Evolutionary conservation across 2,888 invertebrate genomes (phyloP).

Genomic region (Microplitis manilae): DNA sequence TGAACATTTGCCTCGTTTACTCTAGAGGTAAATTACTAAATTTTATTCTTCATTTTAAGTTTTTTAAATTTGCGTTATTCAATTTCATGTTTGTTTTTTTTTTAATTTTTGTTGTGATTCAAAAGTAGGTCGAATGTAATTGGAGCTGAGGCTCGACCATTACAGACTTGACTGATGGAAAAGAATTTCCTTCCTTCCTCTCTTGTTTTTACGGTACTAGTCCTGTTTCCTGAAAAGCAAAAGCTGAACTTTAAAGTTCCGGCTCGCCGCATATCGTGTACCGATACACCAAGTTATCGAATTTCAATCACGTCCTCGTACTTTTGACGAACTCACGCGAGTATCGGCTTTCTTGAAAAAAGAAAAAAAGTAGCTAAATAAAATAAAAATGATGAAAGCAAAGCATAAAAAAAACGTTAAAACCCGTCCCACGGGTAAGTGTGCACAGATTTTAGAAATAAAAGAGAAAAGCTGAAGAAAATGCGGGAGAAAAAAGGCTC

Average conservation of each 20-base stretch:
- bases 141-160: neutral
- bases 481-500: slow-evolving; percentile 41
- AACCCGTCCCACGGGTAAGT: slow-evolving; percentile 22
- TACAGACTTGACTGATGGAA: neutral
- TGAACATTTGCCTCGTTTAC: slow-evolving; percentile 19
- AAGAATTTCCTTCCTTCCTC: slow-evolving; percentile 13
- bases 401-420: slow-evolving; percentile 22
- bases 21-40: slow-evolving; percentile 7
- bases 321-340: slow-evolving; percentile 50
- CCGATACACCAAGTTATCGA: slow-evolving; percentile 52
- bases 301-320: slow-evolving; percentile 59
- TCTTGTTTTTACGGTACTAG: slow-evolving; percentile 24
- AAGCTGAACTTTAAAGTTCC: slow-evolving; percentile 26
- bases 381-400: slow-evolving; percentile 25
- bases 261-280: slow-evolving; percentile 26
- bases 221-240: slow-evolving; percentile 18
- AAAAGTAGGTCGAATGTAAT: slow-evolving; percentile 6
- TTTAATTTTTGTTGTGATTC: neutral
- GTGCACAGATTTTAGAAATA: slow-evolving; percentile 24
- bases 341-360: slow-evolving; percentile 14
- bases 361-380: slow-evolving; percentile 31
- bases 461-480: slow-evolving; percentile 39
- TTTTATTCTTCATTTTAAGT: neutral
- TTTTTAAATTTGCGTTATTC: neutral
- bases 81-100: neutral